phyloP scores from a whole-genome alignment of 1,140 invertebrate species.

The Medauroidea extradentata region DNA sequence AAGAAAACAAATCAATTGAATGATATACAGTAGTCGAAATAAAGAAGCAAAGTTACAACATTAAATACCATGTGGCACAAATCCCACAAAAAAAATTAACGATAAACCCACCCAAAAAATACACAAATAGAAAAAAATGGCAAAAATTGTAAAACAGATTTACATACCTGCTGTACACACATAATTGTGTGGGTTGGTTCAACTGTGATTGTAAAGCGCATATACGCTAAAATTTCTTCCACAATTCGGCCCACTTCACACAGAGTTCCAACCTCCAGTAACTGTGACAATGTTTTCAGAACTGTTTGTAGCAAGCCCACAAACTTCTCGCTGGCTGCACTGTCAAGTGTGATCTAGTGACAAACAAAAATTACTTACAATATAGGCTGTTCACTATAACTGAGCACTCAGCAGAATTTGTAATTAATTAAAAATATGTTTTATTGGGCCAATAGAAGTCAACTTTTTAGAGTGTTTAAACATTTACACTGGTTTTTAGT shows the following conservation, averaged over 20 bases:
- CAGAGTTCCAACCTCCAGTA: constrained; percentile 72
- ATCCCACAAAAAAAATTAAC: constrained; percentile 7
- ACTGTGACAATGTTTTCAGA: constrained; percentile 63
- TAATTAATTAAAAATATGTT: too few species aligned
- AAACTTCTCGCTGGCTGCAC: constrained; percentile 68
- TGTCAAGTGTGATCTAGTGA: constrained; percentile 65
- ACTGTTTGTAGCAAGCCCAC: constrained; percentile 60
- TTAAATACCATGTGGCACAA: neutral
- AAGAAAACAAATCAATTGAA: neutral
- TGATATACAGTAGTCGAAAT: neutral
- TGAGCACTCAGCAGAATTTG: too few species aligned
- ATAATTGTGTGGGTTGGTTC: constrained; percentile 66
- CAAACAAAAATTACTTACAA: constrained; percentile 11
- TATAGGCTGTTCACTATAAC: too few species aligned
- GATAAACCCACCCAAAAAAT: neutral
- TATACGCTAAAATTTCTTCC: constrained; percentile 76
- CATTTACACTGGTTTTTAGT: too few species aligned
- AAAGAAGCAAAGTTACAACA: neutral
- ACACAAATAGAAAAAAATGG: too few species aligned
- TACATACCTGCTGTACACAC: constrained; percentile 66
- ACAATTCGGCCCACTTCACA: constrained; percentile 66
- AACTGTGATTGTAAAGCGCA: constrained; percentile 65
- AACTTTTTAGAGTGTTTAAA: too few species aligned
- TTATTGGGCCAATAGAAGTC: too few species aligned
- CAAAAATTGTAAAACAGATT: too few species aligned